Percentiles rank a stretch among this genome's conserved stretches.
Conservation (phyloP, 1,140 invertebrate species). For the Helicoverpa armigera region DNA sequence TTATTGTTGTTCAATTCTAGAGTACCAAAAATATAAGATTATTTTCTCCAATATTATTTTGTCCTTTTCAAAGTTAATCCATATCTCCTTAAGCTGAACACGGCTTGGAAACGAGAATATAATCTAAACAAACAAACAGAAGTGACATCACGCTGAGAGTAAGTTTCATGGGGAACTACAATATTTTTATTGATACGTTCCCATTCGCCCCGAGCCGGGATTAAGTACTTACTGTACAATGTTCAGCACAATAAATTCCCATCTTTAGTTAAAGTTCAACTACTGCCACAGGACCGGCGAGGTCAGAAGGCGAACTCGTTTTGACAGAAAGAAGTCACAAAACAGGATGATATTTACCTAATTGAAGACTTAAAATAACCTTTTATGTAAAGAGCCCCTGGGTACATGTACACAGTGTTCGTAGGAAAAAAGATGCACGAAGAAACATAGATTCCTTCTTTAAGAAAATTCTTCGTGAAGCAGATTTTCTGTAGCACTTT, state of each 20-base stretch:
- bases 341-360: too few relatives aligned
- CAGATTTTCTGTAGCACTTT: neutral
- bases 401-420: too few relatives aligned
- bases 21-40: too few relatives aligned
- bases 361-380: too few relatives aligned
- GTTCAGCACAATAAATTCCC: constrained; percentile 14
- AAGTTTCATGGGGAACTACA: neutral
- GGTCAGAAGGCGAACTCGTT: neutral
- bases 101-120: neutral
- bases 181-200: constrained; percentile 28
- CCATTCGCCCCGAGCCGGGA: neutral
- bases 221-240: constrained; percentile 25
- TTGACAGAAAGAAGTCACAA: neutral
- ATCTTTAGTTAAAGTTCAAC: constrained; percentile 13
- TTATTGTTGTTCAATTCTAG: too few relatives aligned
- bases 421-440: too few relatives aligned
- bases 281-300: neutral
- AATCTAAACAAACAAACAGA: neutral
- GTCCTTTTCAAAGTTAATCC: too few relatives aligned
- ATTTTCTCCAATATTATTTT: too few relatives aligned
- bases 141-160: neutral
- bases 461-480: neutral
- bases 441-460: too few relatives aligned
- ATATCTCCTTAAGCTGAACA: too few relatives aligned
- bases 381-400: too few relatives aligned